Evolutionary conservation across 2,113 vertebrate genomes (phyloP).

Genomic region (Myrmecobius fasciatus): DNA sequence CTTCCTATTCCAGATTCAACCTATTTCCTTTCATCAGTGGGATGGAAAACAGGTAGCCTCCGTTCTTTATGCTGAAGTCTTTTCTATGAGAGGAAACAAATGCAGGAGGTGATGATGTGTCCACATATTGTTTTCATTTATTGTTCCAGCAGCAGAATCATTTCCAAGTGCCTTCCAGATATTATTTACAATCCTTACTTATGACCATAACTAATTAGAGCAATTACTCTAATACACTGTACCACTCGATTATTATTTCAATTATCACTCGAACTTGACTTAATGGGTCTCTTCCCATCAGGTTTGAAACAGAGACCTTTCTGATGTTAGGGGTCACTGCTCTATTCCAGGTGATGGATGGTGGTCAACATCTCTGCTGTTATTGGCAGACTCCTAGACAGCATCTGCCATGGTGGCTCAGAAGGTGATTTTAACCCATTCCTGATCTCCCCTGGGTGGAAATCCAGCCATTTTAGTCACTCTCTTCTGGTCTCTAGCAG

Average conservation of each 20-base stretch:
- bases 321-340: neutral
- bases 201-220: neutral
- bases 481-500: neutral
- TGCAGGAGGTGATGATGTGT: neutral
- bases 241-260: slow-evolving; percentile 3
- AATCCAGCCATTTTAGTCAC: neutral
- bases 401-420: neutral
- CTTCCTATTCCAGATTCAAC: neutral
- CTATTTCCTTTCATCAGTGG: neutral
- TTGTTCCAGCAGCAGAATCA: neutral
- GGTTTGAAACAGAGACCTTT: neutral
- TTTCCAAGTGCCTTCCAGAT: neutral
- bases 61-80: neutral
- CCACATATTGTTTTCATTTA: neutral
- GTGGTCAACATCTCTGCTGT: neutral
- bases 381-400: neutral
- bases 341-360: slow-evolving; percentile 1
- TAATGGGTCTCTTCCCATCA: neutral
- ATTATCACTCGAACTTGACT: neutral
- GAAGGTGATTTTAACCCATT: neutral
- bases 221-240: neutral
- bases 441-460: neutral
- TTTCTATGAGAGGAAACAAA: neutral
- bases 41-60: neutral
- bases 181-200: neutral